Evolutionary conservation across 2,888 invertebrate genomes (phyloP).

Genomic region (Tholera decimalis): DNA sequence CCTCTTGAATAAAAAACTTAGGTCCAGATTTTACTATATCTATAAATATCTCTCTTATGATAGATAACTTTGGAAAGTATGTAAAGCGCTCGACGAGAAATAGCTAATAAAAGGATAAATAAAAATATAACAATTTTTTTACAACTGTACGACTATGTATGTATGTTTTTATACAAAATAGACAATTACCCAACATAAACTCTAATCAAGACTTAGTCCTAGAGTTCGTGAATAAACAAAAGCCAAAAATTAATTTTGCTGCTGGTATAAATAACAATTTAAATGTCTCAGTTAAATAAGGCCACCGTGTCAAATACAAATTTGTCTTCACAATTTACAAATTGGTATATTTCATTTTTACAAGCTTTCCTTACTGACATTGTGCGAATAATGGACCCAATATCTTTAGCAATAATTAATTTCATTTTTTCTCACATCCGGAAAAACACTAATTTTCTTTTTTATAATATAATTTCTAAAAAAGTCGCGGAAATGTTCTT

Average conservation of each 20-base stretch:
- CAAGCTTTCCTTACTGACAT: not conserved
- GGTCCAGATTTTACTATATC: too few relatives aligned
- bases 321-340: not conserved
- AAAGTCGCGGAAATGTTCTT: not conserved
- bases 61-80: too few relatives aligned
- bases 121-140: too few relatives aligned
- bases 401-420: not conserved
- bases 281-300: not conserved
- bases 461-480: not conserved
- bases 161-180: too few relatives aligned
- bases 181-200: too few relatives aligned
- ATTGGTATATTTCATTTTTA: not conserved
- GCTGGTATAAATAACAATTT: not conserved
- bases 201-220: too few relatives aligned
- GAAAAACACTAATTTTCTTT: not conserved
- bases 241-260: not conserved
- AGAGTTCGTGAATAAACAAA: not conserved
- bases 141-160: too few relatives aligned
- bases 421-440: not conserved
- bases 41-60: too few relatives aligned
- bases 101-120: too few relatives aligned
- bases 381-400: not conserved
- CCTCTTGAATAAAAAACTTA: too few relatives aligned
- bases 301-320: not conserved
- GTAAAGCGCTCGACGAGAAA: too few relatives aligned